Evolutionary conservation across 2,888 invertebrate genomes (phyloP).

Genomic region (Lochmaea capreae): DNA sequence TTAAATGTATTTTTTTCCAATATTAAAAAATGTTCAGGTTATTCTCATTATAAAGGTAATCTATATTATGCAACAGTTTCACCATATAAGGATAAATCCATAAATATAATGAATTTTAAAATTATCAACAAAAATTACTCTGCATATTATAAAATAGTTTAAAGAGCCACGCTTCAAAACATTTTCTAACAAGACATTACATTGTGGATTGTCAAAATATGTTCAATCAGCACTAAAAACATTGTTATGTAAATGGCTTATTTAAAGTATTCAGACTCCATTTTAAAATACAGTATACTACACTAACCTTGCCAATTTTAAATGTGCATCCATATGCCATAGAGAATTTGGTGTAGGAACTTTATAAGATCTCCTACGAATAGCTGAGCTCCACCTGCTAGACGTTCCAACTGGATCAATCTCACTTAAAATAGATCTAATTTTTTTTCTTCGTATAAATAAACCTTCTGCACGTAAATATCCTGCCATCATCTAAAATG

Average conservation of each 20-base stretch:
- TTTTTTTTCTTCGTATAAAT: slow-evolving; percentile 12
- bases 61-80: not conserved
- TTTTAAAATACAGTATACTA: not conserved
- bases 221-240: no score
- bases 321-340: slow-evolving; percentile 13
- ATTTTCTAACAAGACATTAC: no score
- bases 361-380: slow-evolving; percentile 14
- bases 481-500: no score
- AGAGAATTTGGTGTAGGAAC: slow-evolving; percentile 14
- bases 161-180: no score
- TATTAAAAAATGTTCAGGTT: no score
- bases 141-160: no score
- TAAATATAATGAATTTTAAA: slow-evolving; percentile 1
- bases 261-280: not conserved
- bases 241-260: no score
- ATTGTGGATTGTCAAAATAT: no score
- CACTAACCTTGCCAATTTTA: slow-evolving; percentile 17
- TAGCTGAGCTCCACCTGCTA: slow-evolving; percentile 1
- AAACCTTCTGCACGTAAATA: slow-evolving; percentile 4
- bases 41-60: no score
- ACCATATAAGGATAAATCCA: not conserved
- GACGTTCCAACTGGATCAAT: slow-evolving; percentile 15
- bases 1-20: no score
- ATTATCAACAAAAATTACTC: slow-evolving; percentile 3
- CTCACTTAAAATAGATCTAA: slow-evolving; percentile 14